These are phyloP conservation scores for Mobula hypostoma DNA, from an alignment of 2,113 vertebrate species.

Conservation along the genomic window DNA sequence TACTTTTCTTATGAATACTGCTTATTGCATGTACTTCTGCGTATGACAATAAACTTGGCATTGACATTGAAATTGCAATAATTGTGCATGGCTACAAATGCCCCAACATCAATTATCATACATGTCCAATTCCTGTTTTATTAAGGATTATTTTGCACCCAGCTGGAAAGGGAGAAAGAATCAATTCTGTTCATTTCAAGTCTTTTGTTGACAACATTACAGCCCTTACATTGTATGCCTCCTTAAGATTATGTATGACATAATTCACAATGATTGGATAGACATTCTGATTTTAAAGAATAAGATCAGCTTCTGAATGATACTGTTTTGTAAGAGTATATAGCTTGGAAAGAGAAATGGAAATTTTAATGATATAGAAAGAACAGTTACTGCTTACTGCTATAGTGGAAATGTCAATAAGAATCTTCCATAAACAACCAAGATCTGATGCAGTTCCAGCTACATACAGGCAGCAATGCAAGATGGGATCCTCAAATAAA, in stretches of 20 bases:
- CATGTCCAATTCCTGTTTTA: neutral
- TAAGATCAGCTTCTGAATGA: neutral
- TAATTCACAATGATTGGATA: neutral
- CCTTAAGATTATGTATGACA: neutral
- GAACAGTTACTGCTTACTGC: neutral
- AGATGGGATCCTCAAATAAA: neutral
- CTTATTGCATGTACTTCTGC: no score
- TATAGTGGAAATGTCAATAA: neutral
- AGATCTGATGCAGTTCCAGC: neutral
- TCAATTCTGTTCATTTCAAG: neutral
- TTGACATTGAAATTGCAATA: no score
- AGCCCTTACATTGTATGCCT: neutral
- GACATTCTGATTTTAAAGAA: neutral
- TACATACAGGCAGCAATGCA: neutral
- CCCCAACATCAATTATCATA: neutral
- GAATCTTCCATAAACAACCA: neutral
- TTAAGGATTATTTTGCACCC: neutral
- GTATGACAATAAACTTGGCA: no score
- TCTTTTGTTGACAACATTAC: neutral
- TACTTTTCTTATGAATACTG: no score
- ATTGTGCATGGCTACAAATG: no score
- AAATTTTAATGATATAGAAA: neutral
- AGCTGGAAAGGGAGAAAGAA: neutral
- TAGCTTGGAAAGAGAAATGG: neutral
- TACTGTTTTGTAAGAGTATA: neutral